Base-by-base conservation (phyloP, 2,888 invertebrate species). In the Tetrapedia diversipes region DNA sequence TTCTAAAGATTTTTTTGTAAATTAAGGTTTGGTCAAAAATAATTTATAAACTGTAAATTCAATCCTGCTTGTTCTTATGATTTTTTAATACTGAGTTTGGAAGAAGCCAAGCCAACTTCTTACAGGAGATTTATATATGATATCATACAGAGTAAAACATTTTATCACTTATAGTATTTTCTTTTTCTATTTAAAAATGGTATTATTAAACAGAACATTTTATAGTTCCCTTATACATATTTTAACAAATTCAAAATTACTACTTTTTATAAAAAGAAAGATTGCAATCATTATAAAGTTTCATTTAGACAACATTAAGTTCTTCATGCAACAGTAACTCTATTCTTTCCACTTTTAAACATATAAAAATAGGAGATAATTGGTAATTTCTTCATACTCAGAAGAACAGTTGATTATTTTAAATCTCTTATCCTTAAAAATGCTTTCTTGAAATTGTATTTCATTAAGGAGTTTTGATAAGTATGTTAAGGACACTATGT, bases 21-120 rank as follows among this genome's bases (percentile, higher is more conserved):
- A 74, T 68, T 57, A 73, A 70, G 83, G 73, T 80, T 57, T 67
- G 71, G 65, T 77, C 54, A 73, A 79, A 79, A 81, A 78, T 69
- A 51, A 70, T 78, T 66, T 67, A 65, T 73, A 82, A 71, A 77
- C 63, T 63, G 70, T 77, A 77, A 80, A 27, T 63, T 77, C 22
- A 53, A 79, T 66, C 73, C 77, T 78, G 73, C 59, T 75, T 73
- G 69, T 77, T 68, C 39, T 56, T 66, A 56, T 77, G 61, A 76
- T 81, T 64, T 82, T 80, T 80, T 89, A 88, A 89, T 89, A 88
- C 88, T 89, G 89, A 86, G 84, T 87, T 82, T 86, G 89, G 87
- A 89, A 87, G 87, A 70, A 86, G 86, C 88, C 86, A 87, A 89
- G 88, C 88, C 89, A 89, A 89, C 86, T 39, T 66, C 56, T 80